Percentiles rank a stretch among this genome's conserved stretches.
These are phyloP conservation scores for Phainopepla nitens DNA, from an alignment of 2,113 vertebrate genomes.

Conservation along the genomic window DNA sequence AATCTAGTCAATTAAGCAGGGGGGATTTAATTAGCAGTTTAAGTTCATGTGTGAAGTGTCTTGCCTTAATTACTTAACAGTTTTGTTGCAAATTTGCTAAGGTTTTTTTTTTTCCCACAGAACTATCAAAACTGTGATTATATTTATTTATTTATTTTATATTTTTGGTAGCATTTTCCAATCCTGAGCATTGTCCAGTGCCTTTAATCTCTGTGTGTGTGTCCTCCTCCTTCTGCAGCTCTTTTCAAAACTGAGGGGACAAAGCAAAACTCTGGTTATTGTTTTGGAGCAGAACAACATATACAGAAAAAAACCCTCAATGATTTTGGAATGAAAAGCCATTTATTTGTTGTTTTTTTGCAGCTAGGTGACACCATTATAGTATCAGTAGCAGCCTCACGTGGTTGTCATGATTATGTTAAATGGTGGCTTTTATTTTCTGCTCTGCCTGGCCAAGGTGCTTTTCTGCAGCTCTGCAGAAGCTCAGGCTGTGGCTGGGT, in stretches of 20 bases:
- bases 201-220: constrained; percentile 16
- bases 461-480: background rate
- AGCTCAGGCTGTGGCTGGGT: background rate
- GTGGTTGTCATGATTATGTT: background rate
- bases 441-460: background rate
- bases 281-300: background rate
- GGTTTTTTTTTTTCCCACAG: constrained; percentile 59
- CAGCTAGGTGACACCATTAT: background rate
- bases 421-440: background rate
- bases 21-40: constrained; percentile 87
- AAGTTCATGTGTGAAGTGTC: constrained; percentile 84
- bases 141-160: constrained; percentile 66
- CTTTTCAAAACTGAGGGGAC: background rate
- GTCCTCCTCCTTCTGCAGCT: background rate
- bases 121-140: constrained; percentile 78
- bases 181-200: constrained; percentile 1
- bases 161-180: constrained; percentile 52
- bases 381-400: background rate
- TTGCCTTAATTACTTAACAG: constrained; percentile 86
- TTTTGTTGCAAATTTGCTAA: constrained; percentile 83
- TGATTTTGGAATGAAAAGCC: background rate
- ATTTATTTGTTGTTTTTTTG: background rate
- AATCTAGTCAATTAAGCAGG: constrained; percentile 86
- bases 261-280: background rate
- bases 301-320: background rate